Conservation (phyloP, 1,140 invertebrate species). For the Nilaparvata lugens region DNA sequence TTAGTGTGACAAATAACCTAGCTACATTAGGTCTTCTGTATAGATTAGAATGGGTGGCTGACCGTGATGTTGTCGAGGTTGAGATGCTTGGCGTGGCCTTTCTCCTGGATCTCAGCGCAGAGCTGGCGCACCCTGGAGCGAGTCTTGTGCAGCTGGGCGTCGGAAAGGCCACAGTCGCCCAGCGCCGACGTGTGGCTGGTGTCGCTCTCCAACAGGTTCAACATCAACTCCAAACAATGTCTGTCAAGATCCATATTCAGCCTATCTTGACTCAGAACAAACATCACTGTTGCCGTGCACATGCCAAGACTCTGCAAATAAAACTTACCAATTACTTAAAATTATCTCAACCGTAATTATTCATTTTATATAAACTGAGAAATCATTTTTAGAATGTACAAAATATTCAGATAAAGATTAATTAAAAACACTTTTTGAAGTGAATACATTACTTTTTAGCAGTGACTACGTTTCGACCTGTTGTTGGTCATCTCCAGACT, state of each 20-base stretch:
- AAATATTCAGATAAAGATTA: too few relatives aligned
- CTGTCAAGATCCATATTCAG: constrained; percentile 95
- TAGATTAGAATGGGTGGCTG: too few relatives aligned
- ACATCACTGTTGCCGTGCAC: constrained; percentile 94
- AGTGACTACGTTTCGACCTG: too few relatives aligned
- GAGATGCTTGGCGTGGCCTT: constrained; percentile 83
- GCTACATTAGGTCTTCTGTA: too few relatives aligned
- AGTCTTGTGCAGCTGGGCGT: constrained; percentile 58
- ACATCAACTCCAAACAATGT: constrained; percentile 90
- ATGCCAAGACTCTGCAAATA: constrained; percentile 72
- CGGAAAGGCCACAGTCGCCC: constrained; percentile 60
- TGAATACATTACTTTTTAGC: too few relatives aligned
- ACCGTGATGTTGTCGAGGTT: constrained; percentile 89
- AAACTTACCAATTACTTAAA: too few relatives aligned
- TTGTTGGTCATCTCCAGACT: too few relatives aligned
- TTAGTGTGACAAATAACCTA: too few relatives aligned
- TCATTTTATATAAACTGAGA: too few relatives aligned
- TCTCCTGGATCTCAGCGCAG: constrained; percentile 84
- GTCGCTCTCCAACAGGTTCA: constrained; percentile 87
- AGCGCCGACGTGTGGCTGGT: constrained; percentile 67
- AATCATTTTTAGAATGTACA: too few relatives aligned
- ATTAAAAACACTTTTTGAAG: too few relatives aligned
- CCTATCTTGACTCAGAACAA: constrained; percentile 90
- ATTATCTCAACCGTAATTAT: too few relatives aligned
- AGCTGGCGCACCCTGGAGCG: constrained; percentile 78